Conservation (phyloP, 2,797 vertebrate genomes). For the Antrozous pallidus region DNA sequence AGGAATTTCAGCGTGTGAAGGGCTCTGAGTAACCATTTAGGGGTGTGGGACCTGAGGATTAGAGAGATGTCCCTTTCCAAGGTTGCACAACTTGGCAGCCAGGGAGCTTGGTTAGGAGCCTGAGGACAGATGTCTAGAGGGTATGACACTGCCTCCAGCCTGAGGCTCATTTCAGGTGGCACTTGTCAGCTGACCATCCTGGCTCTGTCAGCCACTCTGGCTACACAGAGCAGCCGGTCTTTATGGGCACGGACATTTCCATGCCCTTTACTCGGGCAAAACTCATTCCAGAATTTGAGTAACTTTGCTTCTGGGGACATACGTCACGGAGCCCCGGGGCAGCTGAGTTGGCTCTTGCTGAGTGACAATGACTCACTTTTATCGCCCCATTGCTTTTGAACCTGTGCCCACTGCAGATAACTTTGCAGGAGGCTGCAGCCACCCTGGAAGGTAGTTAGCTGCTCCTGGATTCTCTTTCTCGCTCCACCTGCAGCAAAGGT, state of each 20-base stretch:
- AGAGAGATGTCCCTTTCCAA: constrained; percentile 3
- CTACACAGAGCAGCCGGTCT: not conserved
- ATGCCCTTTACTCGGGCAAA: constrained; percentile 35
- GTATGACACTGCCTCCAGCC: not conserved
- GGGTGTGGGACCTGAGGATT: not conserved
- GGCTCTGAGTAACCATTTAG: not conserved
- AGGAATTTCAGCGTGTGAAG: not conserved
- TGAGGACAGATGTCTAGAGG: constrained; percentile 45
- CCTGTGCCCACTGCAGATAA: constrained; percentile 7
- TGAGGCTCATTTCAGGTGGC: not conserved
- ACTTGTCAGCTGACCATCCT: not conserved
- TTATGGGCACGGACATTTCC: not conserved
- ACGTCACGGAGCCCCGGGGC: not conserved
- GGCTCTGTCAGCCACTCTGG: not conserved
- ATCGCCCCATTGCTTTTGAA: constrained; percentile 15
- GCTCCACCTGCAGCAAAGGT: not conserved
- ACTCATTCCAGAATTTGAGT: constrained; percentile 31
- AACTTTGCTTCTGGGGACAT: constrained; percentile 54
- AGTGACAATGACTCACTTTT: constrained; percentile 63
- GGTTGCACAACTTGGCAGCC: not conserved
- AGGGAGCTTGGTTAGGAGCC: not conserved
- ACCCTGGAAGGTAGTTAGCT: not conserved
- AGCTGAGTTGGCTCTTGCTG: constrained; percentile 9
- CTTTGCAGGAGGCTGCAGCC: constrained; percentile 56
- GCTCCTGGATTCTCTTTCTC: accelerated